These are phyloP conservation scores for Plotosus lineatus DNA, from an alignment of 2,113 vertebrate genomes.

Conservation along the genomic window DNA sequence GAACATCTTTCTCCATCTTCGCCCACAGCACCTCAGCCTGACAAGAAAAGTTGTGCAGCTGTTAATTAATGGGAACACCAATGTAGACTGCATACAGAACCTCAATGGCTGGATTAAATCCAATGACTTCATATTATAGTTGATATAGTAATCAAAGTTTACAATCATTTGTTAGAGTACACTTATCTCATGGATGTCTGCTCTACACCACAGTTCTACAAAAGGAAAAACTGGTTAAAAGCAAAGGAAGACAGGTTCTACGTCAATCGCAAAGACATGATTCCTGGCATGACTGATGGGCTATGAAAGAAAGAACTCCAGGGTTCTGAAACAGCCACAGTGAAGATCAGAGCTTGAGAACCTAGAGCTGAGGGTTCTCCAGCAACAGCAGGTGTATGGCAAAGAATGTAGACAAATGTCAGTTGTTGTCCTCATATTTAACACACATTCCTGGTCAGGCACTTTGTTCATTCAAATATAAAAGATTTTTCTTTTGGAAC, in stretches of 20 bases:
- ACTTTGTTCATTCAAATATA: conserved; percentile 5
- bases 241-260: conserved; percentile 14
- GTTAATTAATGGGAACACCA: not conserved
- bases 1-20: not conserved
- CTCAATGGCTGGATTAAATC: conserved; percentile 1
- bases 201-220: not conserved
- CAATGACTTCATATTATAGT: not conserved
- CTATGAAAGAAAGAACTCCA: conserved; percentile 33
- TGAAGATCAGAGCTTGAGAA: conserved; percentile 21
- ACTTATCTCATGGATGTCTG: not conserved
- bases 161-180: not conserved
- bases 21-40: not conserved
- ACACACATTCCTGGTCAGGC: not conserved
- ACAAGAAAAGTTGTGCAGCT: not conserved
- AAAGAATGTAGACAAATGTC: conserved; percentile 25
- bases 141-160: not conserved
- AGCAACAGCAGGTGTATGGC: not conserved
- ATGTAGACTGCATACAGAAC: not conserved
- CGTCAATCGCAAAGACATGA: not conserved
- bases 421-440: conserved; percentile 6
- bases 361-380: conserved; percentile 1
- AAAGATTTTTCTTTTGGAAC: not conserved
- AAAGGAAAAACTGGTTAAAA: not conserved
- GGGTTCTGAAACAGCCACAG: conserved; percentile 21
- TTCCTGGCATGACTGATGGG: conserved; percentile 39